These are phyloP conservation scores for Mesorhabditis spiculigera DNA, from an alignment of 2,888 invertebrate species.

Conservation along the genomic window DNA sequence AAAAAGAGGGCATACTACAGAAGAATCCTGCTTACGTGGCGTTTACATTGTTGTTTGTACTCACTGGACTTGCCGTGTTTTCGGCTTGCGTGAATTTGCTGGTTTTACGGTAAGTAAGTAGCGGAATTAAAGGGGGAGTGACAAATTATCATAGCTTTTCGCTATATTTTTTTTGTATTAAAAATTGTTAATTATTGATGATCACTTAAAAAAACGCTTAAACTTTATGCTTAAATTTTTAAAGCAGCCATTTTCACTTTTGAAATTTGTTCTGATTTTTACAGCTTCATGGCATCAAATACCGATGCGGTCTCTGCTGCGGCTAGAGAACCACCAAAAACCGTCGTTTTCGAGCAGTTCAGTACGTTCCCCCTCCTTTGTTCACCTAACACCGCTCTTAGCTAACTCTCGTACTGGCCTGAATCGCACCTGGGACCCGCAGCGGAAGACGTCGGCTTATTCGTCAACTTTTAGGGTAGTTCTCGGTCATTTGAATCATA, in stretches of 20 bases:
- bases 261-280: too few species aligned
- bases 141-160: slow-evolving; percentile 2
- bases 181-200: too few species aligned
- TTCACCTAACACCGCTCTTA: too few species aligned
- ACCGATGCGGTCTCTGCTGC: slow-evolving; percentile 49
- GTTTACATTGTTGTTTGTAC: slow-evolving; percentile 91
- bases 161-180: background rate
- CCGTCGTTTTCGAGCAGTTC: slow-evolving; percentile 32
- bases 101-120: slow-evolving; percentile 70
- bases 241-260: too few species aligned
- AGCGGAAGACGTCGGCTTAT: background rate
- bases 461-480: background rate
- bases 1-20: slow-evolving; percentile 74
- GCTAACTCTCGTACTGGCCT: background rate
- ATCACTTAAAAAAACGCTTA: too few species aligned
- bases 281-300: slow-evolving; percentile 50
- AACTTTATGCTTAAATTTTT: too few species aligned
- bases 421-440: background rate
- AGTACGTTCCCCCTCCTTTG: too few species aligned
- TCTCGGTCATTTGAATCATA: too few species aligned
- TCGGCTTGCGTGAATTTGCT: slow-evolving; percentile 95
- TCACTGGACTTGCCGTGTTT: slow-evolving; percentile 94
- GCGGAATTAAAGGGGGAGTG: background rate
- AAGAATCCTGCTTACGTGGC: slow-evolving; percentile 40
- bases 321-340: slow-evolving; percentile 30